Evolutionary conservation across 2,888 invertebrate genomes (phyloP), one percentile per base, ranked within the genome.

Genomic region (Cyclophora albipunctata): DNA sequence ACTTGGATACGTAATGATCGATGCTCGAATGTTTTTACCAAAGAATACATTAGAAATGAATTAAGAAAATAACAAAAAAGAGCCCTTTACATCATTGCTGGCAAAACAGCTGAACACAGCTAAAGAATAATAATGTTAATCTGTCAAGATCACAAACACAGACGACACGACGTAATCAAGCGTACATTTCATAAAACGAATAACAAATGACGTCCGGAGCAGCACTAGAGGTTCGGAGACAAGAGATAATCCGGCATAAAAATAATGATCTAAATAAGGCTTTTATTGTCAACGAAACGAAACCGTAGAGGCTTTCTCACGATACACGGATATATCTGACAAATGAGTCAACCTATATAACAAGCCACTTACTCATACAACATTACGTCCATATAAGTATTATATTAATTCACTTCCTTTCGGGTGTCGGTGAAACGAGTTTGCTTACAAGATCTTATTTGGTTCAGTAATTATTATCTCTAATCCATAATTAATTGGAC

Each of bases 241-340:
- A 48, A 53, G 42, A 55, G 53, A 53, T 58, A 50, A 57, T 50
- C 45, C 49, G 47, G 47, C 50, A 52, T 50, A 50, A 59, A 59
- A 57, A 59, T 59, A 62, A 64, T 57, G 59, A 57, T 62, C 61
- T 63, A 54, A 64, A 62, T 60, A 56, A 60, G 52, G 57, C 53
- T 52, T 54, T 61, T 61, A 66, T 72, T 73, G 67, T 69, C 62
- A 62, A 63, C 59, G 58, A 64, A 63, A 63, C 52, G 57, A 56
- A 64, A 66, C 57, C 55, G 54, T 53, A 59, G 56, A 55, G 58
- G 64, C 65, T 69, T 73, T 73, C 74, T 66, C 73, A 71, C 66
- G 61, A 64, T 57, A 59, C 60, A 53, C 49, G 51, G 60, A 62
- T 59, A 59, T 58, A 59, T 55, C 59, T 60, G 62, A 62, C 57